Evolutionary conservation across 2,888 invertebrate species (phyloP).

Genomic region (Perizoma affinitatum): DNA sequence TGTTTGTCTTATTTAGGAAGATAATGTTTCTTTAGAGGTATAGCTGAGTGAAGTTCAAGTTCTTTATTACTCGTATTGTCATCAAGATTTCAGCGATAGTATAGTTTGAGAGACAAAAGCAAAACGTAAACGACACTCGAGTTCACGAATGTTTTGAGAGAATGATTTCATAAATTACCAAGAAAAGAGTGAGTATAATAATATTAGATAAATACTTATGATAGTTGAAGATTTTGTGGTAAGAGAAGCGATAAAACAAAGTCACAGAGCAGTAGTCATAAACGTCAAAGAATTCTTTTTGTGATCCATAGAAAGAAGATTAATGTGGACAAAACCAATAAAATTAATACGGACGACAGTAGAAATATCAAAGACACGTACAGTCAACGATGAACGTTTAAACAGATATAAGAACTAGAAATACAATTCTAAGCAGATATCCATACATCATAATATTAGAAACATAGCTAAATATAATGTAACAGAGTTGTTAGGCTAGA

Average conservation of each 20-base stretch:
- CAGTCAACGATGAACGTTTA: constrained; percentile 10
- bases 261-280: constrained; percentile 6
- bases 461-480: constrained; percentile 36
- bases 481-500: too few species aligned
- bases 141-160: constrained; percentile 56
- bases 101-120: constrained; percentile 63
- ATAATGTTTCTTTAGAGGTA: constrained; percentile 46
- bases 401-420: constrained; percentile 19
- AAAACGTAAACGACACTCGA: constrained; percentile 45
- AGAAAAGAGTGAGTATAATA: constrained; percentile 9
- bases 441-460: constrained; percentile 40
- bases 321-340: constrained; percentile 20
- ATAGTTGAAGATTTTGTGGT: constrained; percentile 13
- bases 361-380: constrained; percentile 10
- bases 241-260: constrained; percentile 17
- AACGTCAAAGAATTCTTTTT: constrained; percentile 17
- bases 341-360: constrained; percentile 13
- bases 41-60: constrained; percentile 51
- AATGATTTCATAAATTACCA: constrained; percentile 32
- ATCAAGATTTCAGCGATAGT: constrained; percentile 68
- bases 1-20: constrained; percentile 17
- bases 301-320: constrained; percentile 19
- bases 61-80: constrained; percentile 71
- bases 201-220: constrained; percentile 1
- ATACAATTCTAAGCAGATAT: constrained; percentile 25